Base-by-base conservation (phyloP, 1,140 invertebrate species). In the Mycetomoellerius zeteki region DNA sequence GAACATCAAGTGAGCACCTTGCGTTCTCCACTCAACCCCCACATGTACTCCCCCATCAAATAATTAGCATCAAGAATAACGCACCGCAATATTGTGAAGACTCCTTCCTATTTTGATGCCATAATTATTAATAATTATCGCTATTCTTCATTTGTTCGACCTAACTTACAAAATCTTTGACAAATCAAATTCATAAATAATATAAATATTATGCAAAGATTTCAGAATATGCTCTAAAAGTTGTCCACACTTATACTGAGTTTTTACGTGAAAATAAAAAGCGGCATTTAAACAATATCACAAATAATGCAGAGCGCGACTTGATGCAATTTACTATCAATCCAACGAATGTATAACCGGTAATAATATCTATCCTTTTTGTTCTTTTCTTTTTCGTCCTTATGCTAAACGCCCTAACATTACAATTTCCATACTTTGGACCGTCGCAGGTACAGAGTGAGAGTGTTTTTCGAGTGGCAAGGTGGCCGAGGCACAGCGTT, bases 361-460 rank as follows among this genome's bases (percentile, higher is more conserved):
- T 82, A 86, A 87, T 81, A 43, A 88, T 75, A 65, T 82, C 37
- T 92, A 92, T 87, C 87, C 82, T 58, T 62, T 89, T 89, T 72
- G 37, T 82, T 58, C 10, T 33, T 37, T 30, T 37, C 21, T 37
- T 78, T 27, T 90, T 89, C 86, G 88, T 91, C 72, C 85, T 88
- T 62, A 87, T 72, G 77, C 60, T 93, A 92, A 81, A 90, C 90
- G 85, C 91, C 93, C 93, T 94, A 93, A 94, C 88, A 91, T 86
- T 91, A 93, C 86, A 87, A 92, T 90, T 94, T 95, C 95, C 94
- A 95, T 95, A 95, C 94, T 95, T 95, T 95, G 95, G 94, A 95
- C 93, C 94, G 82, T 94, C 92, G 93, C 94, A 94, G 95, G 94
- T 94, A 93, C 93, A 94, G 94, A 95, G 94, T 94, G 94, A 95